Evolutionary conservation across 2,113 vertebrate genomes (phyloP), one percentile per base, ranked within the genome.

Genomic region (Odocoileus hemionus): DNA sequence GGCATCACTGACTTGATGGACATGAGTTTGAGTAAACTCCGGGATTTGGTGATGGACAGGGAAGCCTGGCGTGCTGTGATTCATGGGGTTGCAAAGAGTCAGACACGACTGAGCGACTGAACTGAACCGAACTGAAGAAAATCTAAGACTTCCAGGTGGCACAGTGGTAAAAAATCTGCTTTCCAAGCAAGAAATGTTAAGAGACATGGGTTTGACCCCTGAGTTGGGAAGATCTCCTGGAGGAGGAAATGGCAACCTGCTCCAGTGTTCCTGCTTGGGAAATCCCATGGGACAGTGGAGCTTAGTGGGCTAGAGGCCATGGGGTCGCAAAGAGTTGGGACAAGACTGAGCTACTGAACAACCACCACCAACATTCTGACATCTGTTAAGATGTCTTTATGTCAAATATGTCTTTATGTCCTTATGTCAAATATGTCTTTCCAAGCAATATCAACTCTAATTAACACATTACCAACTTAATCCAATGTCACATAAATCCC

Each of bases 271-370:
- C 21, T 39, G n/a, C 67, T n/a, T 70, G 67, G 67, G 67, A 70
- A 70, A 39, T 70, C n/a, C n/a, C 67, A 39, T 39, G n/a, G 67
- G 67, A 70, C 67, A 70, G n/a, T 70, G n/a, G 67, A 70, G n/a
- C 5, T 70, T 70, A 19, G n/a, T 12, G 4, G 67, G 19, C n/a
- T 70, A 39, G n/a, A 70, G n/a, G 23, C 67, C 67, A 39, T 39
- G n/a, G 19, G n/a, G n/a, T 70, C 2, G 0, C n/a, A 70, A 36
- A 36, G n/a, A 70, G 19, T 6, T 6, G 0, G 0, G 10, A 70
- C 19, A 39, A 70, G 67, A 39, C n/a, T 39, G 67, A 39, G n/a
- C 67, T 70, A 23, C n/a, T 70, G 36, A 70, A 23, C n/a, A 23
- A 23, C 67, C 19, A 70, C 67, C 67, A 67, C 26, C 83, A 79